Evolutionary conservation across 2,113 vertebrate genomes (phyloP).

Genomic region (Lichenostomus cassidix): DNA sequence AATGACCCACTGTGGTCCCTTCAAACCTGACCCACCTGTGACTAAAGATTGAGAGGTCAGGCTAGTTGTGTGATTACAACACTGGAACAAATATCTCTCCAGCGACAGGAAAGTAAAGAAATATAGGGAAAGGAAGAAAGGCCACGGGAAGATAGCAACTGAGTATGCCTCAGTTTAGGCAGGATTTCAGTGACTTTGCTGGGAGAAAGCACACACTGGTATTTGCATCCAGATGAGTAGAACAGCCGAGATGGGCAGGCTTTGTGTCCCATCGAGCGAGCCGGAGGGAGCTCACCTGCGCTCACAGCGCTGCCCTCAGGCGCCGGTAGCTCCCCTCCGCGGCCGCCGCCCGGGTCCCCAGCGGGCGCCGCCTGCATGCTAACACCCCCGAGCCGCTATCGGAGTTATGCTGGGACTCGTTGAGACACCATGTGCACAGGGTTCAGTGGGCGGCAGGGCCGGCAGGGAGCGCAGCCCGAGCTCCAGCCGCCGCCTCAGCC

Average conservation of each 20-base stretch:
- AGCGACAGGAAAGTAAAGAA: background rate
- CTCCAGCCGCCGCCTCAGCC: fast-evolving
- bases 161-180: background rate
- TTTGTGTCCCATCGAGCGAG: background rate
- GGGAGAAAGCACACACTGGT: background rate
- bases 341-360: too few relatives aligned
- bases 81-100: background rate
- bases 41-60: background rate
- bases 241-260: background rate
- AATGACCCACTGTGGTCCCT: background rate
- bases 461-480: fast-evolving
- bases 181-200: background rate
- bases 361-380: background rate
- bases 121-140: too few relatives aligned
- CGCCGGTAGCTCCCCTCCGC: too few relatives aligned
- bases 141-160: background rate
- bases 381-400: background rate
- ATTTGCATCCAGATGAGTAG: fast-evolving
- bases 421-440: fast-evolving
- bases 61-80: background rate
- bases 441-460: too few relatives aligned
- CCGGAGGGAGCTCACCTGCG: slow-evolving; percentile 14
- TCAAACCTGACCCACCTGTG: background rate
- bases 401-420: background rate
- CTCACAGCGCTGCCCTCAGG: background rate